Evolutionary conservation across 2,113 vertebrate genomes (phyloP).

Genomic region (Cynoglossus semilaevis): DNA sequence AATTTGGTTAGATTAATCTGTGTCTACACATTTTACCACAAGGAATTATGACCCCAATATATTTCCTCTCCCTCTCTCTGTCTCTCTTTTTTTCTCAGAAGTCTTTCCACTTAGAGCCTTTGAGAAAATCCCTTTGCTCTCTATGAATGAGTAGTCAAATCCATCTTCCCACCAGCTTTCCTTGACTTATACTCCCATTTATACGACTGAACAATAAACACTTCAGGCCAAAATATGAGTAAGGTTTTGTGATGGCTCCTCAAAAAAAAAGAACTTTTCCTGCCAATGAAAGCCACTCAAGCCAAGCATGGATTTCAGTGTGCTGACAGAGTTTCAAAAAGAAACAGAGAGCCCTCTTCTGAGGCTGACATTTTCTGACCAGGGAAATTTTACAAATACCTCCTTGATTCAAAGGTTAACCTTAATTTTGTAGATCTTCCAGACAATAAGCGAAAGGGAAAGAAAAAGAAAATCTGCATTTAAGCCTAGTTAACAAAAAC

Average conservation of each 20-base stretch:
- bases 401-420: background rate
- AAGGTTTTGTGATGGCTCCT: background rate
- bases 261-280: background rate
- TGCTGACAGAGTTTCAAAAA: background rate
- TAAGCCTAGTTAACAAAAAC: background rate
- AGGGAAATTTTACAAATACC: constrained; percentile 1
- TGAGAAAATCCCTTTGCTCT: constrained; percentile 24
- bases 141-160: constrained; percentile 26
- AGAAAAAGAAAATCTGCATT: background rate
- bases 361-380: background rate
- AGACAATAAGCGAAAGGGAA: background rate
- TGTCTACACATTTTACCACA: too few species aligned
- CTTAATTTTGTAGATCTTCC: background rate
- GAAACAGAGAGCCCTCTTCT: background rate
- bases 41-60: too few species aligned
- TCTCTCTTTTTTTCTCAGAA: constrained; percentile 10
- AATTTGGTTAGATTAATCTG: too few species aligned
- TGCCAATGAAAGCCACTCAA: constrained; percentile 3
- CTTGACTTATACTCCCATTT: background rate
- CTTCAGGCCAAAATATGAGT: background rate
- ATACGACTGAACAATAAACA: constrained; percentile 1
- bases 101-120: constrained; percentile 19
- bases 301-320: too few species aligned
- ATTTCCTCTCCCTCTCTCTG: background rate
- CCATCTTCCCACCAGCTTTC: constrained; percentile 21